Evolutionary conservation across 2,113 vertebrate species (phyloP).

Genomic region (Sturnira hondurensis): DNA sequence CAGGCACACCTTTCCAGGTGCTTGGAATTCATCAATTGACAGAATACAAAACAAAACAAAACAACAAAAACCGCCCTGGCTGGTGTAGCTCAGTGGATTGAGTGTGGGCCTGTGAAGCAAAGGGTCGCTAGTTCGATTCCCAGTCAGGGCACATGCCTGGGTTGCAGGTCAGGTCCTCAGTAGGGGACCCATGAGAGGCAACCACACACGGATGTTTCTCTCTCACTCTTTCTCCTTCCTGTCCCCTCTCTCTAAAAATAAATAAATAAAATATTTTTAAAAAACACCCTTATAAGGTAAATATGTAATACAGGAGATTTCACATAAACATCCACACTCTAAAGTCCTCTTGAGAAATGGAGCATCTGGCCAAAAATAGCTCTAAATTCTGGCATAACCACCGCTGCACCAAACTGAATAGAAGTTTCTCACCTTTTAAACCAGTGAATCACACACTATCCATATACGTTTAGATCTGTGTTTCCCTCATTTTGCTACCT

Average conservation of each 20-base stretch:
- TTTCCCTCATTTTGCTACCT: background rate
- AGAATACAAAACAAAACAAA: background rate
- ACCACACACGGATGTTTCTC: too few relatives aligned
- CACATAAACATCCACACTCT: background rate
- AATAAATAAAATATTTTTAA: too few relatives aligned
- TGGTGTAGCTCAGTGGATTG: too few relatives aligned
- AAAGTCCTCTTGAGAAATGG: background rate
- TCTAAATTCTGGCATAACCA: background rate
- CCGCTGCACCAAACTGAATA: background rate
- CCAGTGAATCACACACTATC: background rate
- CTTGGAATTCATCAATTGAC: background rate
- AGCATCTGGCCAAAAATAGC: background rate
- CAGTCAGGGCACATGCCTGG: too few relatives aligned
- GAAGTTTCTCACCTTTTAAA: background rate
- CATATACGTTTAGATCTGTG: background rate
- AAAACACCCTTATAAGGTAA: background rate
- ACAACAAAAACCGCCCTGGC: too few relatives aligned
- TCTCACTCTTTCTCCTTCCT: too few relatives aligned
- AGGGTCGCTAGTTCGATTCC: too few relatives aligned
- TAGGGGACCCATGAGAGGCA: too few relatives aligned
- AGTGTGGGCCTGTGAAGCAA: too few relatives aligned
- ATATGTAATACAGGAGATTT: background rate
- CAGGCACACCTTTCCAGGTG: background rate
- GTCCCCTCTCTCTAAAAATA: too few relatives aligned
- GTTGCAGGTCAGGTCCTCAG: too few relatives aligned